These are phyloP conservation scores for Intellagama lesueurii DNA, from an alignment of 2,797 vertebrate species.

Conservation along the genomic window DNA sequence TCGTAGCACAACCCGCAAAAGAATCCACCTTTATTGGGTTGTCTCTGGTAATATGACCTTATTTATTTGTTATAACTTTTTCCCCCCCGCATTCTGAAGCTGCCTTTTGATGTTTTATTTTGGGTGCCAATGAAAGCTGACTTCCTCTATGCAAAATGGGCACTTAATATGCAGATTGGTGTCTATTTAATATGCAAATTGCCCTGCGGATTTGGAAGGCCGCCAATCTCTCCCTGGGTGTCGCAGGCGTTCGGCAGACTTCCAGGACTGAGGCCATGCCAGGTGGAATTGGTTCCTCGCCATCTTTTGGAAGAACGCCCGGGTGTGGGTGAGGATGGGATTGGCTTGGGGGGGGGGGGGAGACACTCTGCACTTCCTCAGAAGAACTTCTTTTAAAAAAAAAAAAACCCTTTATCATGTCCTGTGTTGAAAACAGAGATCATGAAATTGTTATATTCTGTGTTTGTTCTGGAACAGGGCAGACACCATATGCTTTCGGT, in stretches of 20 bases:
- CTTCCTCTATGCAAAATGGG: constrained; percentile 46
- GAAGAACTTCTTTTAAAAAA: not conserved
- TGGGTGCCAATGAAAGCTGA: not conserved
- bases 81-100: not conserved
- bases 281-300: not conserved
- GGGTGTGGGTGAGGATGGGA: not conserved
- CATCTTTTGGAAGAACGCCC: not conserved
- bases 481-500: too few relatives aligned
- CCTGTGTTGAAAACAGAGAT: not conserved
- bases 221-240: constrained; percentile 39
- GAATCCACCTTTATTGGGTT: too few relatives aligned
- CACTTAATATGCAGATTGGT: constrained; percentile 63
- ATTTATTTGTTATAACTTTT: not conserved
- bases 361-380: not conserved
- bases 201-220: constrained; percentile 58
- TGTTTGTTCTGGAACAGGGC: too few relatives aligned
- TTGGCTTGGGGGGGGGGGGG: not conserved
- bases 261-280: not conserved
- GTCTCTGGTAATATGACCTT: not conserved
- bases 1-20: not conserved
- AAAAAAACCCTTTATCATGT: too few relatives aligned
- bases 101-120: constrained; percentile 26
- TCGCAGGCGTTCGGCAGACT: not conserved
- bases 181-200: constrained; percentile 66
- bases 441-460: not conserved